A percentile compares a stretch with the other conserved stretches of the same genome.
Evolutionary conservation across 2,888 invertebrate species (phyloP).

Genomic region (Entomobrya multifasciata): DNA sequence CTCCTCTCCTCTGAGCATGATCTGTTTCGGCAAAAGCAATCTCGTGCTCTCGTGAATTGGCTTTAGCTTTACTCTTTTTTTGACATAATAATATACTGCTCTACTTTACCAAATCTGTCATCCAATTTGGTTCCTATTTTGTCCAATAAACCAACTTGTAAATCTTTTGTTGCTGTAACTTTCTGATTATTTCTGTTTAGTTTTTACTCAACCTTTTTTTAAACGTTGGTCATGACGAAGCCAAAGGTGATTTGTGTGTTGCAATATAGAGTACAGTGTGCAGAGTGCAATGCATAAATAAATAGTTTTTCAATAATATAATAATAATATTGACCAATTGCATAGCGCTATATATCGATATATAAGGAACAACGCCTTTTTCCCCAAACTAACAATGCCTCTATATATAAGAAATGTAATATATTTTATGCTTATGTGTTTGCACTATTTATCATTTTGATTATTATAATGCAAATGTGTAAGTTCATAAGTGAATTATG

Average conservation of each 20-base stretch:
- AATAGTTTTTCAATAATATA: too few relatives aligned
- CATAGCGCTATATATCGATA: too few relatives aligned
- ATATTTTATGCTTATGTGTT: not conserved
- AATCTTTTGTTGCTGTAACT: not conserved
- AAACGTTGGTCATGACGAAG: slow-evolving; percentile 10
- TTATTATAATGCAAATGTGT: slow-evolving; percentile 25
- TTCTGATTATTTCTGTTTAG: slow-evolving; percentile 13
- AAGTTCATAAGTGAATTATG: too few relatives aligned
- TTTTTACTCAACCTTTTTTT: not conserved
- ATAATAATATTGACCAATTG: not conserved
- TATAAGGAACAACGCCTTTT: slow-evolving; percentile 55
- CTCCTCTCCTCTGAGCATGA: too few relatives aligned
- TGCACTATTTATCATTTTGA: slow-evolving; percentile 17
- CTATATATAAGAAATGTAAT: slow-evolving; percentile 39
- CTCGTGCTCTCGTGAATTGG: not conserved
- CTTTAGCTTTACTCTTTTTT: not conserved
- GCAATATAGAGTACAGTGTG: too few relatives aligned
- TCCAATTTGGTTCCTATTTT: slow-evolving; percentile 20
- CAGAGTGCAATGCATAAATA: not conserved
- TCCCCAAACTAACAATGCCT: slow-evolving; percentile 37
- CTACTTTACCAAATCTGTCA: slow-evolving; percentile 52
- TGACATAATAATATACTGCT: slow-evolving; percentile 39
- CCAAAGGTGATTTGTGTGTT: slow-evolving; percentile 42
- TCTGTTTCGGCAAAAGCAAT: too few relatives aligned
- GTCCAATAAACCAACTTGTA: slow-evolving; percentile 16